Conservation (phyloP, 2,113 vertebrate species). For the Orcinus orca region DNA sequence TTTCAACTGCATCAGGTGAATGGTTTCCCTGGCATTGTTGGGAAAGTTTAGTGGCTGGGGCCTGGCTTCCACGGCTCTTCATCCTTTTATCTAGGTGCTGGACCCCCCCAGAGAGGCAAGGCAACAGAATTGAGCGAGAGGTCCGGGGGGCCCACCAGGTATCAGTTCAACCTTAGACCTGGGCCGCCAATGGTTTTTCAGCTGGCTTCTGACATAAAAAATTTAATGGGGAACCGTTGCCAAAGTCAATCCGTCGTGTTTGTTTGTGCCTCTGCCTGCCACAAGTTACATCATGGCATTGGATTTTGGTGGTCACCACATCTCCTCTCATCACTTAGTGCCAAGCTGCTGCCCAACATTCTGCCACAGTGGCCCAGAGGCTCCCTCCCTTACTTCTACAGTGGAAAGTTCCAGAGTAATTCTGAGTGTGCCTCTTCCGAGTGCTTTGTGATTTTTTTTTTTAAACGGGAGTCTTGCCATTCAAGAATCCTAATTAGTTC, state of each 20-base stretch:
- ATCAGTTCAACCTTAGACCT: neutral
- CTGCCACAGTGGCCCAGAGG: neutral
- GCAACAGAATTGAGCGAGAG: neutral
- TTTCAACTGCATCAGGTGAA: conserved; percentile 32
- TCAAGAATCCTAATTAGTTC: conserved; percentile 49
- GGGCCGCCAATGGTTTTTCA: neutral
- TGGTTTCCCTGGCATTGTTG: conserved; percentile 44
- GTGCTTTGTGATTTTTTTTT: neutral
- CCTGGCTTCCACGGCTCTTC: neutral
- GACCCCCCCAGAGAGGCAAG: neutral
- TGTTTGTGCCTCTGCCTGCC: neutral
- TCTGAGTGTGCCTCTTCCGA: neutral
- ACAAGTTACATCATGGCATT: neutral
- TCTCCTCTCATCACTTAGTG: neutral
- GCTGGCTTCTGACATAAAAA: conserved; percentile 21
- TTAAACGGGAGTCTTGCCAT: conserved; percentile 24
- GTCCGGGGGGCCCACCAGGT: neutral
- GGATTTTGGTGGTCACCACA: neutral
- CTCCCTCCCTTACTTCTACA: neutral
- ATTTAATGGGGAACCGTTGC: neutral
- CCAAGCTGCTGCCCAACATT: neutral
- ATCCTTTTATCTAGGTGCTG: neutral
- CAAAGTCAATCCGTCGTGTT: conserved; percentile 26
- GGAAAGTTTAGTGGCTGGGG: neutral
- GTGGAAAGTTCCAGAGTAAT: conserved; percentile 37